Base-by-base conservation (phyloP, 2,797 vertebrate genomes). In the Anableps anableps region DNA sequence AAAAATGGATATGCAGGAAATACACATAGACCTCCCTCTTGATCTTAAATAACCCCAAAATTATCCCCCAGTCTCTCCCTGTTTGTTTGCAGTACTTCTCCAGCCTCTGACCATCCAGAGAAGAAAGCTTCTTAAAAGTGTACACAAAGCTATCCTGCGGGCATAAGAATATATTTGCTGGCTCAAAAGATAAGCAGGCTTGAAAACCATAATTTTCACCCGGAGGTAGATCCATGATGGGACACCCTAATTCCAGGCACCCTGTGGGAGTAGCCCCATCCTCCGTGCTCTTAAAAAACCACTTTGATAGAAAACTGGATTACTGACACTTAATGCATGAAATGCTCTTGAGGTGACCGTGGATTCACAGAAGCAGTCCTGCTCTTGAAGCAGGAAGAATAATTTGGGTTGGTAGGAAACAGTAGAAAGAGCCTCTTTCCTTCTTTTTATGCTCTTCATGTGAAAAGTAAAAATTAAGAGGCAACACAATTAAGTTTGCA, bases 231-330 rank as follows among this genome's bases (percentile, higher is more conserved):
- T 78, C 86, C 84, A 55, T 76, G 86, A 83, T 50, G 83, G 85
- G 73, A 80, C 80, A 45, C 62, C 45, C 78, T 79, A 73, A 90
- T 86, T 84, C 71, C 74, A 45, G 82, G 64, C 60, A 19, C 62
- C 81, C 50, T 58, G 73, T 75, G 74, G 80, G 82, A 79, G 76
- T 79, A 75, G 78, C 29, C 43, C 74, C 80, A 55, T 76, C 68
- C 81, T 85, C 60, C 1, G 55, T 81, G 80, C 72, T 41, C 84
- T 83, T 74, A 51, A 47, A 66, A 55, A 84, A 47, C 41, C 78
- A 78, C 86, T 75, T 73, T 74, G 83, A 88, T 80, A 68, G 84
- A 83, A 88, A 91, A 87, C 75, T 80, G 66, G 80, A 91, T 91
- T 85, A 83, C 64, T 71, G 76, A 75, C 45, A 51, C 58, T 58